Percentiles rank a stretch among this genome's conserved stretches.
Evolutionary conservation across 1,140 invertebrate species (phyloP).

Genomic region (Pogonomyrmex barbatus): DNA sequence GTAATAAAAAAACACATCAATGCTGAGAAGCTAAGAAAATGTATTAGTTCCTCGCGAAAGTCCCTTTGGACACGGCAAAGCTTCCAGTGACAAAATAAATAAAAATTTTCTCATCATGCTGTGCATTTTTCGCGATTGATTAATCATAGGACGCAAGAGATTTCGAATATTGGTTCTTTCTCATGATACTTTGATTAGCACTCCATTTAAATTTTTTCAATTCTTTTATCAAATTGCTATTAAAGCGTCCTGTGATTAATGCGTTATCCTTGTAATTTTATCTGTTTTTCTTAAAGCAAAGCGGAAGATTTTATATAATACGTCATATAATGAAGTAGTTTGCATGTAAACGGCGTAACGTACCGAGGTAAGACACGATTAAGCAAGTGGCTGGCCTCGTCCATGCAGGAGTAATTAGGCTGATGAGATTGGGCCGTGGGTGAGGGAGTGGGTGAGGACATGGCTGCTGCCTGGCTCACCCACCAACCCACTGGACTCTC

Average conservation of each 20-base stretch:
- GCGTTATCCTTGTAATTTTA: background rate
- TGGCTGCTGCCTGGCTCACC: slow-evolving; percentile 85
- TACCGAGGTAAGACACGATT: slow-evolving; percentile 84
- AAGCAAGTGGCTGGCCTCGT: slow-evolving; percentile 85
- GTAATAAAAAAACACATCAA: slow-evolving; percentile 70
- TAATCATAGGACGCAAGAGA: background rate
- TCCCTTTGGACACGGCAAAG: background rate
- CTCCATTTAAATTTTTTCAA: background rate
- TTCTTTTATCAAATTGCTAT: background rate
- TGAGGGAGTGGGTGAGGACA: slow-evolving; percentile 83
- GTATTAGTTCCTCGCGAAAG: slow-evolving; percentile 1
- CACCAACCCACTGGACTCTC: slow-evolving; percentile 85
- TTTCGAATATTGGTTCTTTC: background rate
- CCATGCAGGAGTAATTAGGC: slow-evolving; percentile 84
- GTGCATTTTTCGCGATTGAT: background rate
- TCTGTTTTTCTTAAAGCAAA: slow-evolving; percentile 1
- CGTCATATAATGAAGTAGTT: slow-evolving; percentile 35
- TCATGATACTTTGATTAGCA: background rate
- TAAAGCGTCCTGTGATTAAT: background rate
- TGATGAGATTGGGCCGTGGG: slow-evolving; percentile 82
- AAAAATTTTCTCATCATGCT: slow-evolving; percentile 8
- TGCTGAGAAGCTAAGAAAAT: slow-evolving; percentile 53
- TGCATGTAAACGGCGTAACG: slow-evolving; percentile 58
- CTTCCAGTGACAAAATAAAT: background rate
- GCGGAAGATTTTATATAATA: slow-evolving; percentile 5